Evolutionary conservation across 2,888 invertebrate species (phyloP).

Genomic region (Caenorhabditis imperialis): DNA sequence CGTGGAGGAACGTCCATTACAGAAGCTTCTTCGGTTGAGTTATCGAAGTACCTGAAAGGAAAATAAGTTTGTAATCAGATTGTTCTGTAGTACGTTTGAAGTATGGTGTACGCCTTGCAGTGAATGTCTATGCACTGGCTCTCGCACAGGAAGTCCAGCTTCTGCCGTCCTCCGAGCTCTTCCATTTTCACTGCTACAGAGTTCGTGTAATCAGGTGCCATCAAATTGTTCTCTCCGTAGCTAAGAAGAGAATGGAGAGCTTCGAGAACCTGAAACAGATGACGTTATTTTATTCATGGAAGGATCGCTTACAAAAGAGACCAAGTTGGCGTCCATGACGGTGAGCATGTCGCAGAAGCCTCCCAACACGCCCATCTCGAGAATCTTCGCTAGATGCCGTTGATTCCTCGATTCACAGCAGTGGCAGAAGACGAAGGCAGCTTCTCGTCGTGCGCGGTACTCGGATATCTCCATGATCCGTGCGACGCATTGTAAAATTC

Average conservation of each 20-base stretch:
- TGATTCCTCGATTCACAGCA: slow-evolving; percentile 33
- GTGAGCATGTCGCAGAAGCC: slow-evolving; percentile 46
- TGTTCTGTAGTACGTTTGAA: too few species aligned
- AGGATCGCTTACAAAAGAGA: slow-evolving; percentile 26
- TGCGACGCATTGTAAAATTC: slow-evolving; percentile 30
- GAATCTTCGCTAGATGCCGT: slow-evolving; percentile 25
- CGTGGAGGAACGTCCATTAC: background rate
- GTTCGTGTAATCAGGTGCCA: slow-evolving; percentile 18
- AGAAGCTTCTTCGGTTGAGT: slow-evolving; percentile 16
- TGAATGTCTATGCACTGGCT: slow-evolving; percentile 44
- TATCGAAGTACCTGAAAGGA: slow-evolving; percentile 39
- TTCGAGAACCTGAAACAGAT: slow-evolving; percentile 43
- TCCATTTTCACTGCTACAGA: slow-evolving; percentile 41
- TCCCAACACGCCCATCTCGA: slow-evolving; percentile 33
- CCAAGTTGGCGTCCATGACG: slow-evolving; percentile 45
- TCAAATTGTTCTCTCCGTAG: slow-evolving; percentile 27
- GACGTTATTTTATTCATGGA: too few species aligned
- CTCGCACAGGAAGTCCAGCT: slow-evolving; percentile 41
- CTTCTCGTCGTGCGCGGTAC: slow-evolving; percentile 41
- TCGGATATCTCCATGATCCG: slow-evolving; percentile 43
- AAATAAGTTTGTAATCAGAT: background rate
- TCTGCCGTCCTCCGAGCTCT: slow-evolving; percentile 35
- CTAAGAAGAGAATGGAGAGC: slow-evolving; percentile 26
- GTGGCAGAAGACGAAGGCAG: slow-evolving; percentile 44
- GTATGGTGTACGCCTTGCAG: slow-evolving; percentile 24